A percentile compares a stretch with the other conserved stretches of the same genome.
Evolutionary conservation across 1,140 invertebrate genomes (phyloP).

Genomic region (Caenorhabditis tropicalis): DNA sequence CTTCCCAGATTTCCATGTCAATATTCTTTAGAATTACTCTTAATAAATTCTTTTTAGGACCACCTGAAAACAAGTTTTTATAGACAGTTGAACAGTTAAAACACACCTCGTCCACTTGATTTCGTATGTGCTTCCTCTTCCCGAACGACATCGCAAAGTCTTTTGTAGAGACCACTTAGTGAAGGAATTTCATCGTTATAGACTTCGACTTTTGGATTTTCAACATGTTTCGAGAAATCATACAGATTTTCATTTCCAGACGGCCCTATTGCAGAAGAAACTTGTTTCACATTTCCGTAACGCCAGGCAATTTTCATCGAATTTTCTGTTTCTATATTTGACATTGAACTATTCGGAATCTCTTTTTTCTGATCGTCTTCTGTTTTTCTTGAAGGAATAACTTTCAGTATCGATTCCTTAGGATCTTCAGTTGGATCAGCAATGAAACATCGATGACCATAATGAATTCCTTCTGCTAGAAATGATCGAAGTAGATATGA

Average conservation of each 20-base stretch:
- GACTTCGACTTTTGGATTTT: not conserved
- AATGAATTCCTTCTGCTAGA: not conserved
- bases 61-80: not conserved
- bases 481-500: not conserved
- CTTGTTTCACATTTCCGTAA: slow-evolving; percentile 7
- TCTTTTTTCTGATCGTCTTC: not conserved
- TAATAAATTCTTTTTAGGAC: slow-evolving; percentile 5
- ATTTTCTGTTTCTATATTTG: not conserved
- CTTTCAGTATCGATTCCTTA: not conserved
- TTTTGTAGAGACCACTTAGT: not conserved
- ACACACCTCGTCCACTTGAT: not conserved
- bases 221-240: not conserved
- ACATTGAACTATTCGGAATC: not conserved
- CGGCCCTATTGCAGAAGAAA: not conserved
- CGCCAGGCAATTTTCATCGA: slow-evolving; percentile 12
- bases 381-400: not conserved
- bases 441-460: slow-evolving; percentile 4
- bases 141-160: not conserved
- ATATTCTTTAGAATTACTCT: slow-evolving; percentile 12
- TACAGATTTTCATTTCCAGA: not conserved
- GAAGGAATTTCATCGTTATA: not conserved
- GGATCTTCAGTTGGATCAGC: not conserved
- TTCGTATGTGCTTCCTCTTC: not conserved
- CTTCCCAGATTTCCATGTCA: slow-evolving; percentile 4
- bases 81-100: not conserved